Evolutionary conservation across 2,797 vertebrate species (phyloP), one percentile per base, ranked within the genome.

Genomic region (Anguilla pacifica): DNA sequence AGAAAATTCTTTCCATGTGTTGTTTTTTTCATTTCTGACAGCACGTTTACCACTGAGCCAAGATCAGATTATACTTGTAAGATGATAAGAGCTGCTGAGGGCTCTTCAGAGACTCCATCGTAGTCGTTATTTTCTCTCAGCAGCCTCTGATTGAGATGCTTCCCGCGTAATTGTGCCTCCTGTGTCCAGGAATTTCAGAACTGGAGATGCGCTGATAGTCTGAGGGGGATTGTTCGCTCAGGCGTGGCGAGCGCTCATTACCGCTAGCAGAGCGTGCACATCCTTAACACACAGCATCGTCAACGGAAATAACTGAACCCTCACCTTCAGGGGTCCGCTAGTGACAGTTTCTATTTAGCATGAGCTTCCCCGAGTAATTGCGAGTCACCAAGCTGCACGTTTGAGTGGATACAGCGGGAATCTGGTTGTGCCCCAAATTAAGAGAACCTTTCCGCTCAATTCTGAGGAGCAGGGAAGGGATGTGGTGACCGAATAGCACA

Each of bases 91-190:
- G 43, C 28, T 15, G 22, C 46, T 51, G 22, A 82, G 46, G 25
- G 43, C 43, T 49, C 19, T 25, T 81, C 25, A 11, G 39, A 43
- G 77, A 46, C 22, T 82, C 79, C 19, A 10, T 82, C 79, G 19
- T n/a, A 46, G 39, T 81, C 5, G 22, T 25, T 46, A n/a, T 82
- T 51, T 82, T 25, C 79, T 49, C 46, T 49, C 79, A 51, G 79
- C 46, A 51, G 79, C 0, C 22, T 82, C 22, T 49, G 43, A n/a
- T 46, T 49, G 43, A 82, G 46, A 82, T 13, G 19, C 46, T 25
- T 82, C 43, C 79, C 2, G 22, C 4, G 46, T 82, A 82, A 82
- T 82, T 82, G 43, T n/a, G 79, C 79, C 22, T 82, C 79, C 46
- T 15, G 22, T 82, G 79, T n/a, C 79, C 46, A 82, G 22, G 13